Evolutionary conservation across 2,113 vertebrate genomes (phyloP).

Genomic region (Salvator merianae): DNA sequence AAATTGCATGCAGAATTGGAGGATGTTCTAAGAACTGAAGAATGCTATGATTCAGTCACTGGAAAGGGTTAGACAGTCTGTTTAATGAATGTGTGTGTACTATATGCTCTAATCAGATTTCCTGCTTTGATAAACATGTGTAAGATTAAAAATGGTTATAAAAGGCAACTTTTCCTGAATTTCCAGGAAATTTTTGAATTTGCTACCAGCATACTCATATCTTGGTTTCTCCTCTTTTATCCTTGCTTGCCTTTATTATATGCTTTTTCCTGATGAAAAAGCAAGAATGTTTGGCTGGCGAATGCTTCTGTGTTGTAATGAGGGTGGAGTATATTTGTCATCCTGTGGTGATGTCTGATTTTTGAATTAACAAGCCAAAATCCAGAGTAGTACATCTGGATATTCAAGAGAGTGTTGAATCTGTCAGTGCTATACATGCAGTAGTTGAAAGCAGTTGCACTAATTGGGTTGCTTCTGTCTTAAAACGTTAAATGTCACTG

Average conservation of each 20-base stretch:
- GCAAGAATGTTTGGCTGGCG: conserved; percentile 54
- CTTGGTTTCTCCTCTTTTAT: conserved; percentile 5
- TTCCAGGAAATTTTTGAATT: conserved; percentile 31
- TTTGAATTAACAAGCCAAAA: conserved; percentile 34
- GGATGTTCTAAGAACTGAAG: conserved; percentile 62
- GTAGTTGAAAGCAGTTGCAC: not conserved
- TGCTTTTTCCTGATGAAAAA: conserved; percentile 44
- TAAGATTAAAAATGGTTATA: conserved; percentile 17
- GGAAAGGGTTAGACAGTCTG: conserved; percentile 26
- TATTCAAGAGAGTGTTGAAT: conserved; percentile 41
- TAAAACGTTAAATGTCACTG: not conserved
- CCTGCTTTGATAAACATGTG: conserved; percentile 10
- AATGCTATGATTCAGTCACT: conserved; percentile 65
- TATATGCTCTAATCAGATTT: conserved; percentile 41
- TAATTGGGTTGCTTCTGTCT: conserved; percentile 23
- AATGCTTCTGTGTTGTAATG: conserved; percentile 52
- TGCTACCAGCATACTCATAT: conserved; percentile 8
- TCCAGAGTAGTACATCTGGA: conserved; percentile 38
- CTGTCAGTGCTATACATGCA: not conserved
- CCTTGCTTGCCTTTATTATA: conserved; percentile 39
- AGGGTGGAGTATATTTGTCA: conserved; percentile 61
- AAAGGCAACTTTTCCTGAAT: conserved; percentile 18
- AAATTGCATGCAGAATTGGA: conserved; percentile 64
- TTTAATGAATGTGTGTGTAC: conserved; percentile 34
- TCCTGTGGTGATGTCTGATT: conserved; percentile 54